These are phyloP conservation scores for Teleogryllus occipitalis DNA, from an alignment of 1,140 invertebrate genomes.

Conservation along the genomic window DNA sequence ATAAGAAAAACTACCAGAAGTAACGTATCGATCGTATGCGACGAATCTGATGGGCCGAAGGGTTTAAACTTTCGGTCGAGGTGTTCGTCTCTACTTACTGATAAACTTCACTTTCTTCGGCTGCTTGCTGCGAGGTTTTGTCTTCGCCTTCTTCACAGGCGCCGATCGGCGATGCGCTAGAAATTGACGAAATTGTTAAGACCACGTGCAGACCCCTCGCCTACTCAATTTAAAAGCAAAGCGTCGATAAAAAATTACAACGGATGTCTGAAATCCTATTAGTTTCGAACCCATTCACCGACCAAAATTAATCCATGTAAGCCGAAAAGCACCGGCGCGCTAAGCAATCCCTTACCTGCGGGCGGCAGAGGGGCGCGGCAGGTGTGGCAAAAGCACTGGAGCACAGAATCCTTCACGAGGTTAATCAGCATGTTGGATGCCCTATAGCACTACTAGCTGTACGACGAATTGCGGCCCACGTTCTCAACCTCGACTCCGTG, in stretches of 20 bases:
- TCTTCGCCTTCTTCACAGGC: constrained; percentile 60
- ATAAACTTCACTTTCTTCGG: constrained; percentile 83
- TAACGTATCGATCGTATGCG: background rate
- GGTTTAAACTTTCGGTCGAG: no score
- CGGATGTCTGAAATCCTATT: background rate
- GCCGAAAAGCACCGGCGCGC: background rate
- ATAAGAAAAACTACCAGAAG: background rate
- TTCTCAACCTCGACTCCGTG: background rate
- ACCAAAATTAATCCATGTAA: background rate
- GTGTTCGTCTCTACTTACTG: constrained; percentile 54
- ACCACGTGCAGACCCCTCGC: background rate
- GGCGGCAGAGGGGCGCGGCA: constrained; percentile 67
- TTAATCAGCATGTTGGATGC: constrained; percentile 65
- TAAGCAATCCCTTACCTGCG: constrained; percentile 10
- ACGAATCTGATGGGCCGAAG: no score
- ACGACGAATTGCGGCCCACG: background rate
- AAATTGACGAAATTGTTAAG: background rate
- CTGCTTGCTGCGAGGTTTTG: constrained; percentile 64
- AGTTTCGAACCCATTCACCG: background rate
- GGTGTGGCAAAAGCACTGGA: constrained; percentile 84
- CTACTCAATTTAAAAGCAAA: background rate
- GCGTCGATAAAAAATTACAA: background rate
- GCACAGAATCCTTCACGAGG: constrained; percentile 74
- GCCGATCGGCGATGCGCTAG: constrained; percentile 14
- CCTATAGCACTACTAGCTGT: background rate